Percentiles rank a stretch among this genome's conserved stretches.
phyloP scores from a whole-genome alignment of 2,888 invertebrate species.

The Ceramica pisi region DNA sequence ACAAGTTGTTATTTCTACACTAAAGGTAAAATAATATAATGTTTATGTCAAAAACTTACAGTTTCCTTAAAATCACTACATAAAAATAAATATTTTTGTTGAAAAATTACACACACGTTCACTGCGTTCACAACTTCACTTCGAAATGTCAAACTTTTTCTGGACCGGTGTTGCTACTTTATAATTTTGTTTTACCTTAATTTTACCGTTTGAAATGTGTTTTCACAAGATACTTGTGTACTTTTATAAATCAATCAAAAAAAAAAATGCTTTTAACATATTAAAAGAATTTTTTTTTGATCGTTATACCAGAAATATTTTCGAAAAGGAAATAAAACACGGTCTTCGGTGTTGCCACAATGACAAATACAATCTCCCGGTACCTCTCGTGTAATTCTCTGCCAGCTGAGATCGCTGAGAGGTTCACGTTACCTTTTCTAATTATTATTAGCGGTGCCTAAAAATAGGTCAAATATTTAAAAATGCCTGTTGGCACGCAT shows the following conservation, averaged over 20 bases:
- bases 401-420: slow-evolving; percentile 83
- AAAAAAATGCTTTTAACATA: not conserved
- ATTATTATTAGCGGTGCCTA: slow-evolving; percentile 89
- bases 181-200: slow-evolving; percentile 62
- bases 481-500: slow-evolving; percentile 86
- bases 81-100: slow-evolving; percentile 82
- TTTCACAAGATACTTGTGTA: not conserved
- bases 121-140: slow-evolving; percentile 84
- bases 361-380: slow-evolving; percentile 67
- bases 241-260: not conserved
- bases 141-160: slow-evolving; percentile 84
- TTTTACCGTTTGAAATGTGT: not conserved
- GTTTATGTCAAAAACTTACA: slow-evolving; percentile 87
- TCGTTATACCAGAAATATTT: not conserved
- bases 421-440: slow-evolving; percentile 90
- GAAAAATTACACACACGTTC: slow-evolving; percentile 86
- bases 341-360: slow-evolving; percentile 72
- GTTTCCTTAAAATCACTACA: slow-evolving; percentile 82
- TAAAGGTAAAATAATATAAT: slow-evolving; percentile 62
- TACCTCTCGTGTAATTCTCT: slow-evolving; percentile 73
- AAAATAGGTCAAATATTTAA: slow-evolving; percentile 90
- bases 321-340: not conserved
- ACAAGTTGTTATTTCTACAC: slow-evolving; percentile 50
- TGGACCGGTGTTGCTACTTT: slow-evolving; percentile 77
- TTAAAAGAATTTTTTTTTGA: too few relatives aligned